Conservation (phyloP, 2,797 vertebrate genomes). For the Iguana delicatissima region DNA sequence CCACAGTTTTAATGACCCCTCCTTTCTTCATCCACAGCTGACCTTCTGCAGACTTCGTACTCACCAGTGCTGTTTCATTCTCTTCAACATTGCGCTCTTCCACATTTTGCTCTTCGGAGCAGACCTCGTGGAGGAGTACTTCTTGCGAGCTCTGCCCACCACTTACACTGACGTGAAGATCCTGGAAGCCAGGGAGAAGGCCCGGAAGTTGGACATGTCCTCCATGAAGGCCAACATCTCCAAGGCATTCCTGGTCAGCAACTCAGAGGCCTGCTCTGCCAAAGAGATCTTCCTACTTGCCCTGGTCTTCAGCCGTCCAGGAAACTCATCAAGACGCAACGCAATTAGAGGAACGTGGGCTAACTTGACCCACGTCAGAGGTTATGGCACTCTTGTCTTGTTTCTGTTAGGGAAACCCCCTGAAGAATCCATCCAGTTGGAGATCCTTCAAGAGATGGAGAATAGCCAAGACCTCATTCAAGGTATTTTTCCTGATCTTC, state of each 20-base stretch:
- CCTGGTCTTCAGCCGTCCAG: slow-evolving; percentile 85
- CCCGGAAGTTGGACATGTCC: slow-evolving; percentile 85
- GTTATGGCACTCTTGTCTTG: slow-evolving; percentile 68
- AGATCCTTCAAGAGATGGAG: slow-evolving; percentile 75
- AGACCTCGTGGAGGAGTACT: slow-evolving; percentile 92
- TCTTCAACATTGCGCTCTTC: slow-evolving; percentile 91
- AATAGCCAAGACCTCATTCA: slow-evolving; percentile 81
- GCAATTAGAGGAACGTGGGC: slow-evolving; percentile 89
- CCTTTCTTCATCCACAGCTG: slow-evolving; percentile 75
- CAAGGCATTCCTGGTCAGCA: slow-evolving; percentile 76
- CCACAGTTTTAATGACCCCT: not conserved
- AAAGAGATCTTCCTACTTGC: slow-evolving; percentile 88
- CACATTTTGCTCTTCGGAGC: slow-evolving; percentile 91
- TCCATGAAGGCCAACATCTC: slow-evolving; percentile 82
- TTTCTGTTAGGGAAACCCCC: slow-evolving; percentile 82
- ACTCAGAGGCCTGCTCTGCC: slow-evolving; percentile 75
- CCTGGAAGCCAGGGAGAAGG: slow-evolving; percentile 86
- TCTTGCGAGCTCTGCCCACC: slow-evolving; percentile 84
- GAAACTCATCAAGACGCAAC: slow-evolving; percentile 82
- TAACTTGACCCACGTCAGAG: slow-evolving; percentile 79
- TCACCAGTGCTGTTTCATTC: slow-evolving; percentile 94
- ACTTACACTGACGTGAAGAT: slow-evolving; percentile 84
- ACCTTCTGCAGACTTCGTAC: slow-evolving; percentile 88
- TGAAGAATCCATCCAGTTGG: slow-evolving; percentile 72
- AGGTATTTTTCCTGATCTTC: slow-evolving; percentile 80